phyloP scores from a whole-genome alignment of 2,113 vertebrate species.

The Limnothrissa miodon region DNA sequence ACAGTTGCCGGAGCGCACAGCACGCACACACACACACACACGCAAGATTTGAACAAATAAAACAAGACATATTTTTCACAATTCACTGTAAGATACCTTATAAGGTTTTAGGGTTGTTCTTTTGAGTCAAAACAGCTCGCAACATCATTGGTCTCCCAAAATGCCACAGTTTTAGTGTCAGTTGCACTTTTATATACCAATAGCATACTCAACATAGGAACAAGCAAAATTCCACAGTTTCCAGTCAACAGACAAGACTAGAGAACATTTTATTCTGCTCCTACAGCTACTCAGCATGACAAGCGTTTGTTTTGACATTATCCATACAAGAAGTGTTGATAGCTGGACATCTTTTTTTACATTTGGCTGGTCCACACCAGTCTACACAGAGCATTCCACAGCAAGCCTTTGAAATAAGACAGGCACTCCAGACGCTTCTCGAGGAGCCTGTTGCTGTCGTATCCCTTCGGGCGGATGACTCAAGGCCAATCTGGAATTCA shows the following conservation, averaged over 20 bases:
- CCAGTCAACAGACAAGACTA: background rate
- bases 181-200: background rate
- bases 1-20: slow-evolving; percentile 37
- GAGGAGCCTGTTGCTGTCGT: background rate
- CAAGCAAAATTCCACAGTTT: background rate
- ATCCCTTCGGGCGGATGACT: background rate
- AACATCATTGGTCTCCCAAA: background rate
- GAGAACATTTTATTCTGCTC: background rate
- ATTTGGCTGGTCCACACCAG: background rate
- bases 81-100: slow-evolving; percentile 58
- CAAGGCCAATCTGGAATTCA: slow-evolving; percentile 37
- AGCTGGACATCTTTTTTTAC: background rate
- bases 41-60: slow-evolving; percentile 42
- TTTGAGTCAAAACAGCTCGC: background rate
- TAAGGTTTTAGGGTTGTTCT: background rate
- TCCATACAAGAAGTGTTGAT: slow-evolving; percentile 7
- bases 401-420: background rate
- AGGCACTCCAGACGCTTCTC: background rate
- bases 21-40: background rate
- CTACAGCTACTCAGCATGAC: background rate
- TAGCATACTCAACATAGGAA: background rate
- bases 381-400: background rate
- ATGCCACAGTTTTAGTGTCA: background rate
- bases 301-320: background rate
- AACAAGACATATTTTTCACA: slow-evolving; percentile 44